Evolutionary conservation across 2,888 invertebrate species (phyloP).

Genomic region (Alentia gelatinosa): DNA sequence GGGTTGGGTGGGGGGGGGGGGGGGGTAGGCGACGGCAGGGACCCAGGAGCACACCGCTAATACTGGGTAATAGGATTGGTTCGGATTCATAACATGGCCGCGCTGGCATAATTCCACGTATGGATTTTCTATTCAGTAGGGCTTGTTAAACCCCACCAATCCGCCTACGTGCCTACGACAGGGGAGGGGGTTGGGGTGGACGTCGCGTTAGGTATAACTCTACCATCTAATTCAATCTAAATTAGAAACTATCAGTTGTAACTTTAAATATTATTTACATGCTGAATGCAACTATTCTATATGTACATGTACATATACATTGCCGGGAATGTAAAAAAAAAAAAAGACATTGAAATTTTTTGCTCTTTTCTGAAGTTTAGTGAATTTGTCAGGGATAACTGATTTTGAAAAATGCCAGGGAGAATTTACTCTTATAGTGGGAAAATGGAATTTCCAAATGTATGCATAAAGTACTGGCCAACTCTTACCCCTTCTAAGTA

Average conservation of each 20-base stretch:
- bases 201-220: background rate
- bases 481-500: too few species aligned
- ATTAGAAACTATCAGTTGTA: background rate
- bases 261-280: too few species aligned
- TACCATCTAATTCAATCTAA: background rate
- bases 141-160: background rate
- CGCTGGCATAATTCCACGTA: slow-evolving; percentile 12
- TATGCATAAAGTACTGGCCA: too few species aligned
- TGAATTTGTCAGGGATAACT: too few species aligned
- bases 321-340: too few species aligned
- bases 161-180: background rate
- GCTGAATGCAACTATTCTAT: too few species aligned
- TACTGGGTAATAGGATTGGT: background rate
- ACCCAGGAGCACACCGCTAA: background rate
- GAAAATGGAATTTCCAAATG: too few species aligned
- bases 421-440: too few species aligned
- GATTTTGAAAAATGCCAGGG: too few species aligned
- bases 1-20: background rate
- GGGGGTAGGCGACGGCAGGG: background rate
- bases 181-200: background rate
- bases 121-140: slow-evolving; percentile 9
- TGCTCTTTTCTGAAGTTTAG: too few species aligned
- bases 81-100: slow-evolving; percentile 21
- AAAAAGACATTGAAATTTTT: too few species aligned
- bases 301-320: too few species aligned